These are phyloP conservation scores for Allobates femoralis DNA, from an alignment of 2,797 vertebrate genomes.

Conservation along the genomic window DNA sequence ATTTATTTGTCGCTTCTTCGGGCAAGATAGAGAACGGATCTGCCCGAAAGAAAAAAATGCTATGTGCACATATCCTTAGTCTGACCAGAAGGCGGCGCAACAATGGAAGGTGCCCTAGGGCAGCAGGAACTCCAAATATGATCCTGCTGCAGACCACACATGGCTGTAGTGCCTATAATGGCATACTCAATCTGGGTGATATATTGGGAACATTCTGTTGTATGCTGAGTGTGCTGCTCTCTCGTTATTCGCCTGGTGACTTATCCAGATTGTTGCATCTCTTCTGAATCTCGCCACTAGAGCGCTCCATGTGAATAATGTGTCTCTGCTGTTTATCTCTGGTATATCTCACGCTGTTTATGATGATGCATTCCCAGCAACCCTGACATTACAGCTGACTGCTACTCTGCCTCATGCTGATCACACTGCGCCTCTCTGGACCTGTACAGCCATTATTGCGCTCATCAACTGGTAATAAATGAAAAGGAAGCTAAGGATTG, in stretches of 20 bases:
- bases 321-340: slow-evolving; percentile 39
- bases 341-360: slow-evolving; percentile 9
- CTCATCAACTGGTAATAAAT: slow-evolving; percentile 53
- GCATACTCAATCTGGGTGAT: neutral
- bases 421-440: slow-evolving; percentile 30
- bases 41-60: no score
- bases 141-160: neutral
- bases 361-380: slow-evolving; percentile 31
- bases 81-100: no score
- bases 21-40: no score
- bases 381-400: slow-evolving; percentile 41
- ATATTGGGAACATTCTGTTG: neutral
- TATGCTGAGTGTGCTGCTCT: slow-evolving; percentile 18
- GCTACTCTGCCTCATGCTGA: slow-evolving; percentile 33
- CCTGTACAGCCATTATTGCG: slow-evolving; percentile 4
- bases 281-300: slow-evolving; percentile 37
- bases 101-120: no score
- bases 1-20: no score
- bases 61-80: no score
- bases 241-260: neutral
- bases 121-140: no score
- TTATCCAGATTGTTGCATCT: slow-evolving; percentile 34
- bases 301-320: slow-evolving; percentile 53
- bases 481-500: slow-evolving; percentile 43
- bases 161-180: neutral